Conservation (phyloP, 2,888 invertebrate genomes). For the Synergus laeviventris region DNA sequence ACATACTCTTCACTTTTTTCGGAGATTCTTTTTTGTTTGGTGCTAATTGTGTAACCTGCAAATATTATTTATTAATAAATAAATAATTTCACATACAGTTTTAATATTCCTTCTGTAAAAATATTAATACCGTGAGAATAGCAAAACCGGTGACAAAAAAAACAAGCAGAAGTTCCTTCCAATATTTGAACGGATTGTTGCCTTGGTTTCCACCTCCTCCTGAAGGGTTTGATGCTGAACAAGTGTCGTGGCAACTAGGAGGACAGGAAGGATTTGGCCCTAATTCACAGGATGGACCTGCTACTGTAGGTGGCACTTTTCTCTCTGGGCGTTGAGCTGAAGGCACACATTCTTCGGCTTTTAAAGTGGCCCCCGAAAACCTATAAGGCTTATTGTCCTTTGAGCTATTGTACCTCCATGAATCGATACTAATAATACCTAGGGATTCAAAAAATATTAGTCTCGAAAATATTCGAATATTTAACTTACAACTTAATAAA, state of each 20-base stretch:
- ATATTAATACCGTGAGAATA: constrained; percentile 60
- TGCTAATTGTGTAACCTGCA: constrained; percentile 24
- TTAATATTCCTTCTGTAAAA: constrained; percentile 31
- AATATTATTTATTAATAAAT: constrained; percentile 5
- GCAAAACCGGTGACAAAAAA: constrained; percentile 68
- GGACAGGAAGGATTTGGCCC: constrained; percentile 62
- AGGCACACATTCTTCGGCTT: constrained; percentile 68
- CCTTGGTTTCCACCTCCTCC: constrained; percentile 45
- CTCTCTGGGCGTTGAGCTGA: constrained; percentile 39
- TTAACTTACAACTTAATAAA: neutral
- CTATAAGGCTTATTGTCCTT: constrained; percentile 59
- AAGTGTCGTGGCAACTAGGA: constrained; percentile 63
- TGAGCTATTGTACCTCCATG: constrained; percentile 57
- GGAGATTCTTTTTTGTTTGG: neutral
- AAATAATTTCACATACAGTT: neutral
- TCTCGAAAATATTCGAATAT: constrained; percentile 22
- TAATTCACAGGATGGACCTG: constrained; percentile 58
- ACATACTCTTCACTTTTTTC: constrained; percentile 45
- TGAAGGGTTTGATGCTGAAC: constrained; percentile 51
- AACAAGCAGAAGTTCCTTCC: constrained; percentile 70
- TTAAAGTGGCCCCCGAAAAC: constrained; percentile 63
- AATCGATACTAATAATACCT: constrained; percentile 60
- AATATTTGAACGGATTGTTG: constrained; percentile 58
- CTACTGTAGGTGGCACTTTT: constrained; percentile 49
- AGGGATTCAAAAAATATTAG: constrained; percentile 42